Base-by-base conservation (phyloP, 2,797 vertebrate genomes). In the Euthynnus affinis region DNA sequence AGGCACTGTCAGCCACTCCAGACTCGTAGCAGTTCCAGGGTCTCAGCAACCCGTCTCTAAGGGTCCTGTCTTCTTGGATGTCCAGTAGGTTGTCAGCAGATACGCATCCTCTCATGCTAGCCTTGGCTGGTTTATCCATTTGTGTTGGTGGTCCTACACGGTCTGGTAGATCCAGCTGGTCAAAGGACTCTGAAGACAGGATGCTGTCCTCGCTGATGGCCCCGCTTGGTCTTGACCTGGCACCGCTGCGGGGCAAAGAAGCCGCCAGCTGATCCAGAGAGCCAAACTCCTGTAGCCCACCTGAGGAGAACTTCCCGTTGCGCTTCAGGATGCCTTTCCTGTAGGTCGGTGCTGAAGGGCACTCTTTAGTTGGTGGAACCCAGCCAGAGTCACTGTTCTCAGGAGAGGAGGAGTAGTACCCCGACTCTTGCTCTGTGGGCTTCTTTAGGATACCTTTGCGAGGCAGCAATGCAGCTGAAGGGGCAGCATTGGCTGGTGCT, bases 361-460 rank as follows among this genome's bases (percentile, higher is more conserved):
- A 89, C 15, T 0, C 91, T 52, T 88, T 88, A 0, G 73, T 32
- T 0, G 82, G 78, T 14, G 80, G 63, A 0, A 82, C 62, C 93
- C 84, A 83, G 76, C 76, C 94, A 82, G 90, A 97, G 76, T 97
- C 96, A 1, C 93, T 95, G 91, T 93, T 95, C 42, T 99, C 98
- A 0, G 97, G 96, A 4, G 98, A 98, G 0, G 97, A 98, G 0
- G 98, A 99, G 73, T 95, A 98, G 88, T 98, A 98, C 0, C 97
- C 98, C 0, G 97, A 98, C 57, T 99, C 97, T 0, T 97, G 94
- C 64, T 96, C 95, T 0, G 67, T 46, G 0, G 96, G 92, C 63
- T 98, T 99, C 91, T 99, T 99, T 12, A 99, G 91, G 71, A 99
- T 99, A 37, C 98, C 97, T 90, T 99, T 99, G 81, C 92, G 97